phyloP scores from a whole-genome alignment of 2,888 invertebrate species.

The Urechis unicinctus region DNA sequence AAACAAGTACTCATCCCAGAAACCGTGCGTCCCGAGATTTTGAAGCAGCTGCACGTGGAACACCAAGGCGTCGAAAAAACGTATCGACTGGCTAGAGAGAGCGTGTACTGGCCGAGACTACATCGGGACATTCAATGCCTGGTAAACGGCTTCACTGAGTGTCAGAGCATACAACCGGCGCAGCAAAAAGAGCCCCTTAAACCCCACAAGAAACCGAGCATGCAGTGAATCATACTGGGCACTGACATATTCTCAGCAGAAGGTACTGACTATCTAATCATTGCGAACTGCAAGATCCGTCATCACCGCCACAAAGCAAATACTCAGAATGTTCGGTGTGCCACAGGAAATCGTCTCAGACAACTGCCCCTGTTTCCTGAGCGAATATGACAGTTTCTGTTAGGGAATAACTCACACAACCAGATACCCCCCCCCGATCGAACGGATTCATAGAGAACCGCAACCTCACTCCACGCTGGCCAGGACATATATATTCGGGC shows the following conservation, averaged over 20 bases:
- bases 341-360: neutral
- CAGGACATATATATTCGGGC: neutral
- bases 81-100: neutral
- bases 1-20: neutral
- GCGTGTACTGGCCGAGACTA: neutral
- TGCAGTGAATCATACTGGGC: neutral
- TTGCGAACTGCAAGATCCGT: neutral
- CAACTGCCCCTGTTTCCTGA: neutral
- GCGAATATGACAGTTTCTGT: neutral
- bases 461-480: neutral
- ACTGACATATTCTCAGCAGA: neutral
- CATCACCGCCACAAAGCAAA: neutral
- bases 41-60: neutral
- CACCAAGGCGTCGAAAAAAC: neutral
- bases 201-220: neutral
- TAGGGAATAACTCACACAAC: slow-evolving; percentile 1
- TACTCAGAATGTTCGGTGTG: neutral
- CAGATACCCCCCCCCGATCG: neutral
- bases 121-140: neutral
- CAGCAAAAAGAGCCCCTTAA: neutral
- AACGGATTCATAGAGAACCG: neutral
- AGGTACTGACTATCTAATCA: neutral
- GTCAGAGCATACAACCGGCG: neutral
- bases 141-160: neutral
- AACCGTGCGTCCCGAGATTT: neutral